Base-by-base conservation (phyloP, 2,113 vertebrate genomes). In the Corythaixoides concolor region DNA sequence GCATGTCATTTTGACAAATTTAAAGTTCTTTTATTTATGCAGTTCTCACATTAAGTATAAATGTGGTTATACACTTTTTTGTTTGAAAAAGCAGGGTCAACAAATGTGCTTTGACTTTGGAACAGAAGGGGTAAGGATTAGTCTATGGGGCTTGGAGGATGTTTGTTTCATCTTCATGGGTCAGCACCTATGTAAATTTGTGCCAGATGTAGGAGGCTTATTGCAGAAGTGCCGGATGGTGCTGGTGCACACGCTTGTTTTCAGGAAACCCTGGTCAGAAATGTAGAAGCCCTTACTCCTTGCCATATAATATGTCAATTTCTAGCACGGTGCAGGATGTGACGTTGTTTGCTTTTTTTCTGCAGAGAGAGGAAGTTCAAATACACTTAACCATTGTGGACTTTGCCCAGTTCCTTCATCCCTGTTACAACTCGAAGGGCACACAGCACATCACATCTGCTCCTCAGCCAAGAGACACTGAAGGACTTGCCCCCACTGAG, bases 381-480 rank as follows among this genome's bases (percentile, higher is more conserved):
- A 8, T 69, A 28, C 2, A 3, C 52, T 73, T 74, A 53, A 62
- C 41, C 4, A 2, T 16, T 17, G 21, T n/a, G 66, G 24, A 15
- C 21, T 70, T 70, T 67, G 69, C 21, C 16, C 35, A 21, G 53
- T 58, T 83, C 15, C 15, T 87, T 76, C 18, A 35, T 30, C 19
- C 24, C 5, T 4, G 2, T 58, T 74, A 13, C 2, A 68, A 23
- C 24, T 15, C 1, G 2, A 37, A 41, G 28, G n/a, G 8, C 32
- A 33, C 10, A 2, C 0, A 8, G 27, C 5, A 4, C 1, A 0
- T 37, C 33, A 21, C 21, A 39, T 26, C 32, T 6, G 8, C 66
- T 75, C 26, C 67, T 90, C 30, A 41, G 24, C 55, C 80, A 66
- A 56, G 30, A 83, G 83, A 35, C 23, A 30, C 49, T 23, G 26